phyloP scores from a whole-genome alignment of 2,888 invertebrate genomes.

The Cheilosia soror region DNA sequence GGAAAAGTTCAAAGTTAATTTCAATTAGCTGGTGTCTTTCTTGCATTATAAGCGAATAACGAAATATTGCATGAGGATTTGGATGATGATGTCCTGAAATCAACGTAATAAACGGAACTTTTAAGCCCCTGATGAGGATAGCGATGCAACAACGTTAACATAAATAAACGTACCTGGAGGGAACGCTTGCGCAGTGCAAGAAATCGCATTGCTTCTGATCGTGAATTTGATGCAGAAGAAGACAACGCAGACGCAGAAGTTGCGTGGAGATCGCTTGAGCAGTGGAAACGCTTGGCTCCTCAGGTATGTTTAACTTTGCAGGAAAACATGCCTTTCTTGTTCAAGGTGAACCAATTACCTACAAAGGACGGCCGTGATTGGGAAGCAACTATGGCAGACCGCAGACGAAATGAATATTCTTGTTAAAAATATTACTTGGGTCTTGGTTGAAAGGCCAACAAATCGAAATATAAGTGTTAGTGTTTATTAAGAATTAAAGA shows the following conservation, averaged over 20 bases:
- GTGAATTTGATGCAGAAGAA: neutral
- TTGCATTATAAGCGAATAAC: neutral
- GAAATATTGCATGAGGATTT: neutral
- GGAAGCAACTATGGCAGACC: constrained; percentile 74
- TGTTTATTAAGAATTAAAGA: constrained; percentile 78
- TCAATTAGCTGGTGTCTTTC: neutral
- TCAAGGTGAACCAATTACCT: constrained; percentile 61
- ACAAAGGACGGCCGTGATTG: constrained; percentile 62
- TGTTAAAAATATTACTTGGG: constrained; percentile 70
- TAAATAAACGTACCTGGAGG: no score
- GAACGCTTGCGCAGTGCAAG: no score
- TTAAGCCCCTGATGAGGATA: neutral
- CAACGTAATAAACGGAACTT: neutral
- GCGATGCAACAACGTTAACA: no score
- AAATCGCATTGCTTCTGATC: no score
- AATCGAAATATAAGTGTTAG: constrained; percentile 74
- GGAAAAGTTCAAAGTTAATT: neutral
- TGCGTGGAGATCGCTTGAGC: neutral
- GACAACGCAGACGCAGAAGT: neutral
- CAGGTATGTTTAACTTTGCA: constrained; percentile 11
- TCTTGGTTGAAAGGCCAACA: constrained; percentile 55
- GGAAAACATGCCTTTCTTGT: constrained; percentile 42
- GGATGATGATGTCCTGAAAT: neutral
- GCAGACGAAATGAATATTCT: constrained; percentile 68
- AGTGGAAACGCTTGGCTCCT: neutral